A percentile compares a stretch with the other conserved stretches of the same genome.
phyloP scores from a whole-genome alignment of 2,797 vertebrate species.

The Propithecus perrieri region DNA sequence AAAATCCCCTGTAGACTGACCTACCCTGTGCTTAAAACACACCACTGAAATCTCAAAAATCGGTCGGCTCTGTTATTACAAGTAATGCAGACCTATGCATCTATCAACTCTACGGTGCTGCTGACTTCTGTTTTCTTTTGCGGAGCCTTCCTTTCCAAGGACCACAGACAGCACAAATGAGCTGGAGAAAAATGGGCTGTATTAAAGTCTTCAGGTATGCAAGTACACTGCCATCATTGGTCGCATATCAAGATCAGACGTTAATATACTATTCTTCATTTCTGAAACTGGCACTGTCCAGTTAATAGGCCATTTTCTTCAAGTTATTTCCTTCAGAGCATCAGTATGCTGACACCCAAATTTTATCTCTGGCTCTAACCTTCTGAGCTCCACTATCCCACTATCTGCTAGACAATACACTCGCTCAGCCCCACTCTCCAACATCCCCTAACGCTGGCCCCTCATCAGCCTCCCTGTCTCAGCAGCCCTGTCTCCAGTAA shows the following conservation, averaged over 20 bases:
- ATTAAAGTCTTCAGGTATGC: background rate
- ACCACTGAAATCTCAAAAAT: background rate
- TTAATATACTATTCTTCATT: background rate
- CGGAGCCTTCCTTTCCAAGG: background rate
- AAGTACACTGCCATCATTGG: background rate
- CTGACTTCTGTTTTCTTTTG: background rate
- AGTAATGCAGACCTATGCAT: accelerated
- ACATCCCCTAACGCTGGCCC: background rate
- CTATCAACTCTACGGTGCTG: background rate
- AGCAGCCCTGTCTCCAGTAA: background rate
- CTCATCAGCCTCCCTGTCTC: background rate
- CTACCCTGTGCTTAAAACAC: background rate
- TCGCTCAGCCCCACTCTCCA: background rate
- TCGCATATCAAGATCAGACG: background rate
- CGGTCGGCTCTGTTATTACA: background rate
- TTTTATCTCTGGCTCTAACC: background rate
- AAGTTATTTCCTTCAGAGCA: background rate
- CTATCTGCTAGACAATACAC: background rate
- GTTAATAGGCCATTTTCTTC: background rate
- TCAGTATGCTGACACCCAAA: background rate
- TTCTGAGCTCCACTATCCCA: background rate
- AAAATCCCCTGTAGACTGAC: accelerated
- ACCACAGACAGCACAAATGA: background rate
- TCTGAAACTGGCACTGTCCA: background rate
- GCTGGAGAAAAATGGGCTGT: background rate